Percentiles rank a stretch among this genome's conserved stretches.
These are phyloP conservation scores for Xenopus borealis DNA, from an alignment of 2,113 vertebrate species.

Conservation along the genomic window DNA sequence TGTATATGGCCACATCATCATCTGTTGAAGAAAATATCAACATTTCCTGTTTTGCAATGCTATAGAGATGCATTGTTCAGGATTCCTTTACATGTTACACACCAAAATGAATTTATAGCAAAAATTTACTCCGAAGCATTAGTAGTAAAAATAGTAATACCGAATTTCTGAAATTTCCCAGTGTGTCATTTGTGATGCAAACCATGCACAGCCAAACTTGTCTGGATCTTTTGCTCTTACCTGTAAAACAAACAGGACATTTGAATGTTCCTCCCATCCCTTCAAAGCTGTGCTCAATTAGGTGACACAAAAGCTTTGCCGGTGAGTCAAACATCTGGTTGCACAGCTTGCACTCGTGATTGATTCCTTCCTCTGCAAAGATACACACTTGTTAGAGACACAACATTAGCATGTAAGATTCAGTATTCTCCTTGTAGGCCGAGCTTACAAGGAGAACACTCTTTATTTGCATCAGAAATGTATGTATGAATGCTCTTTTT, in stretches of 20 bases:
- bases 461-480: slow-evolving; percentile 50
- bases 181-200: slow-evolving; percentile 58
- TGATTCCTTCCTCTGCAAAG: slow-evolving; percentile 99
- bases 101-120: slow-evolving; percentile 13
- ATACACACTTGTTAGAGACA: slow-evolving; percentile 65
- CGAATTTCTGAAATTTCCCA: slow-evolving; percentile 55
- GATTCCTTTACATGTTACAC: too few relatives aligned
- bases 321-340: slow-evolving; percentile 99
- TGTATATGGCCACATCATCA: too few relatives aligned
- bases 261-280: slow-evolving; percentile 99
- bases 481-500: slow-evolving; percentile 15
- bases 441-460: slow-evolving; percentile 34
- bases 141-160: slow-evolving; percentile 36
- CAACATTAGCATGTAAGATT: slow-evolving; percentile 55
- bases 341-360: slow-evolving; percentile 99
- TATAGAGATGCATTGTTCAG: slow-evolving; percentile 16
- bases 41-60: neutral
- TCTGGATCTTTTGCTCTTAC: slow-evolving; percentile 69
- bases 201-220: slow-evolving; percentile 59
- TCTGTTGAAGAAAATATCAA: neutral
- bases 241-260: slow-evolving; percentile 99
- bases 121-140: neutral
- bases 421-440: neutral
- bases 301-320: slow-evolving; percentile 98
- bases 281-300: slow-evolving; percentile 99